Evolutionary conservation across 2,888 invertebrate species (phyloP).

Genomic region (Digitonthophagus gazella): DNA sequence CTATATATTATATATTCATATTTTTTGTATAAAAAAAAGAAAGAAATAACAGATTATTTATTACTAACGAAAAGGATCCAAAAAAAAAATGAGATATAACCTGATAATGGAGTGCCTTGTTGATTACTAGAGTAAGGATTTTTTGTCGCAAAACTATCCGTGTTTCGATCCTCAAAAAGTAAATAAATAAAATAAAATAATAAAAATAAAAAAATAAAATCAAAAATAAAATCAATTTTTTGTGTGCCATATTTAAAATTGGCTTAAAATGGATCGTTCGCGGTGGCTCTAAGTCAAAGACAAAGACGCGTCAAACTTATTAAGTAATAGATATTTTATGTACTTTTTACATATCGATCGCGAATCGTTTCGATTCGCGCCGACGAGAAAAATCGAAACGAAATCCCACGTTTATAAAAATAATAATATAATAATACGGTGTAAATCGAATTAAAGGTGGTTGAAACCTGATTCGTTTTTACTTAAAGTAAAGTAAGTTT

Average conservation of each 20-base stretch:
- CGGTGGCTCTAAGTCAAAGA: slow-evolving; percentile 7
- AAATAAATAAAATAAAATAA: neutral
- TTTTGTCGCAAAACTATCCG: slow-evolving; percentile 18
- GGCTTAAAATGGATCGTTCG: neutral
- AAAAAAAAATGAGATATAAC: slow-evolving; percentile 34
- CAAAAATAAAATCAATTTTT: no score
- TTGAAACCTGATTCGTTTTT: no score
- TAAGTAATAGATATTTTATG: neutral
- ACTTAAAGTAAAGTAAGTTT: no score
- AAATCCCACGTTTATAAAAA: neutral
- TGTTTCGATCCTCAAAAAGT: slow-evolving; percentile 22
- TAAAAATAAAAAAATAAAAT: no score
- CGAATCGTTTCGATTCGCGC: no score
- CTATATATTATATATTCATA: slow-evolving; percentile 40
- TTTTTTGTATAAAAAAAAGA: slow-evolving; percentile 36
- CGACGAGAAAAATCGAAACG: neutral
- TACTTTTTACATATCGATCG: neutral
- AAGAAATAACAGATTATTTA: slow-evolving; percentile 36
- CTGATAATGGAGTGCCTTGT: slow-evolving; percentile 46
- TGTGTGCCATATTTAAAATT: slow-evolving; percentile 9
- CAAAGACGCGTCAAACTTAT: neutral
- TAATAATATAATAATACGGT: no score
- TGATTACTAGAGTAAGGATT: slow-evolving; percentile 37
- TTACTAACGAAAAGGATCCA: slow-evolving; percentile 29
- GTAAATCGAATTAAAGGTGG: no score